A percentile compares a stretch with the other conserved stretches of the same genome.
Evolutionary conservation across 2,113 vertebrate genomes (phyloP).

Genomic region (Muntiacus muntjak): DNA sequence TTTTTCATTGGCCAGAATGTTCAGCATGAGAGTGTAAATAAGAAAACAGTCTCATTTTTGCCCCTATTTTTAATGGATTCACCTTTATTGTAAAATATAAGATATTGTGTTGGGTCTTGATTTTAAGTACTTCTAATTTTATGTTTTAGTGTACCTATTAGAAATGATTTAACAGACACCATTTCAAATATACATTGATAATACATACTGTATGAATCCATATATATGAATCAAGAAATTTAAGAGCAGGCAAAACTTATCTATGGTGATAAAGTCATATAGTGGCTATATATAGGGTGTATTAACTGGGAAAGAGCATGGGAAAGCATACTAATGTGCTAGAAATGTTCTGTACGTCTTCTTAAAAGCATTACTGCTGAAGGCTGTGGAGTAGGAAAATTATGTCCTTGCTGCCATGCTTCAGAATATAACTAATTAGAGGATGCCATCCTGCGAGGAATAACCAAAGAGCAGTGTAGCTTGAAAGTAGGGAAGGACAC

Average conservation of each 20-base stretch:
- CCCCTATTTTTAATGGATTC: background rate
- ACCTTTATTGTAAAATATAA: background rate
- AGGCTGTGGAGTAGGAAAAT: background rate
- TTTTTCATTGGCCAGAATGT: background rate
- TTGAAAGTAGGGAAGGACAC: background rate
- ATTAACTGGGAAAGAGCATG: background rate
- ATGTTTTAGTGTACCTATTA: background rate
- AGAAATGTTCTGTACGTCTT: background rate
- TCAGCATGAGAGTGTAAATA: background rate
- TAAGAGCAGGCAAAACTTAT: background rate
- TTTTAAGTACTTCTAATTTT: background rate
- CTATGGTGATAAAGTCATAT: background rate
- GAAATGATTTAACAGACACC: background rate
- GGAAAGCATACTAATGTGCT: background rate
- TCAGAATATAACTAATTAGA: background rate
- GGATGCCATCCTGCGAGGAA: background rate
- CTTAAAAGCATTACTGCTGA: background rate
- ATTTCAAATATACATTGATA: background rate
- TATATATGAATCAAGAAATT: background rate
- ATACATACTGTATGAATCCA: background rate
- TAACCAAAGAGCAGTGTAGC: background rate
- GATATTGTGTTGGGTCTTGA: background rate
- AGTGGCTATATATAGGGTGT: background rate
- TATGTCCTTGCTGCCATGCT: background rate
- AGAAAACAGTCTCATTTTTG: background rate